Evolutionary conservation across 1,140 invertebrate genomes (phyloP).

Genomic region (Drosophila lowei): DNA sequence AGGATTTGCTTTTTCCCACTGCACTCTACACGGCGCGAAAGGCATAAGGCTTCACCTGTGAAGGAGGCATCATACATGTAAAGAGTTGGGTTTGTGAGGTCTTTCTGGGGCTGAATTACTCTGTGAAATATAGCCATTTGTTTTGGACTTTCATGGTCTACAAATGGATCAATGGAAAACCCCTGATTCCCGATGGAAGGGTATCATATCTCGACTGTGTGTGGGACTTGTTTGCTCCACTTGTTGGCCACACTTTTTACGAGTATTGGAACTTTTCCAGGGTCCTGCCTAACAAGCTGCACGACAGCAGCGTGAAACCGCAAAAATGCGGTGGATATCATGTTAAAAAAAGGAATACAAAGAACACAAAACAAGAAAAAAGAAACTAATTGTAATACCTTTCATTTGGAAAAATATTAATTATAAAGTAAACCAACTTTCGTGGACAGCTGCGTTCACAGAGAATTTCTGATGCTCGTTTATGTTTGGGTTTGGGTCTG

Average conservation of each 20-base stretch:
- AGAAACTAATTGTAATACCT: constrained; percentile 65
- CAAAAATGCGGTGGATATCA: constrained; percentile 40
- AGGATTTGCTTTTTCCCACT: constrained; percentile 27
- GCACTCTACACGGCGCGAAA: neutral
- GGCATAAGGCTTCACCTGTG: too few species aligned
- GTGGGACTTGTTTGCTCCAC: constrained; percentile 21
- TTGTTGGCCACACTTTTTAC: constrained; percentile 35
- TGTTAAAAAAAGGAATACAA: constrained; percentile 23
- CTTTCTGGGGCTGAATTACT: neutral
- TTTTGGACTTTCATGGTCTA: neutral
- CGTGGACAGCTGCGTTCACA: constrained; percentile 18
- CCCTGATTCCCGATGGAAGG: too few species aligned
- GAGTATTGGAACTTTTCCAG: constrained; percentile 6
- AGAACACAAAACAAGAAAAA: constrained; percentile 21
- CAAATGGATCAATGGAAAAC: neutral
- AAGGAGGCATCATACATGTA: neutral
- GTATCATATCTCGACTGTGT: neutral
- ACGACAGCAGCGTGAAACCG: constrained; percentile 71
- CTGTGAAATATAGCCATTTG: too few species aligned
- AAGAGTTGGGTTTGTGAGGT: neutral
- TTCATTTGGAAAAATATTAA: constrained; percentile 76
- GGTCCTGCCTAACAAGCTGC: constrained; percentile 54
- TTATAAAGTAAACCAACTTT: constrained; percentile 54
- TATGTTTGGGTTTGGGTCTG: neutral
- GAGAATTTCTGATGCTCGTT: constrained; percentile 48